These are phyloP conservation scores for Perizoma flavofasciatum DNA, from an alignment of 2,888 invertebrate genomes.

Conservation along the genomic window DNA sequence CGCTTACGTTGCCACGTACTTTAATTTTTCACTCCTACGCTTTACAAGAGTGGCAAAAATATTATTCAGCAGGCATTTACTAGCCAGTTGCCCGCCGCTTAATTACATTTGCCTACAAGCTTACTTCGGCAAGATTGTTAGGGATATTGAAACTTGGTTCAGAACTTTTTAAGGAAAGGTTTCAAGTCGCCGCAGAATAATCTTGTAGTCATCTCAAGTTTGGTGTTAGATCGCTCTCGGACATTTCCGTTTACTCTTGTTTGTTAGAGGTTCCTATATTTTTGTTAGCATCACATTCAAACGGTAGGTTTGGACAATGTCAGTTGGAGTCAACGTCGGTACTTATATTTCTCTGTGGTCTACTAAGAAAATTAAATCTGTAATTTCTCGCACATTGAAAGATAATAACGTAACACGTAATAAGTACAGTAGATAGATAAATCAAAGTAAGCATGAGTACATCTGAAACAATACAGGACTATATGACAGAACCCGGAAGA, in stretches of 20 bases:
- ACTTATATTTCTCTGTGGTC: too few relatives aligned
- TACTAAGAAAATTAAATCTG: too few relatives aligned
- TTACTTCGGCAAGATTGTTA: constrained; percentile 17
- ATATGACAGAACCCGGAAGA: constrained; percentile 17
- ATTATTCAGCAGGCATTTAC: constrained; percentile 36
- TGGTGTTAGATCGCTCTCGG: constrained; percentile 1
- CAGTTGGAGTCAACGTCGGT: too few relatives aligned
- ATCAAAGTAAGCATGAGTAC: constrained; percentile 4
- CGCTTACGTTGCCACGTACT: constrained; percentile 24
- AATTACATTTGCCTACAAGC: constrained; percentile 18
- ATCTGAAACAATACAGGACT: constrained; percentile 12
- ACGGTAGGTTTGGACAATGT: too few relatives aligned
- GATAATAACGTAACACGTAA: constrained; percentile 27
- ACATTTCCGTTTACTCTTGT: constrained; percentile 1
- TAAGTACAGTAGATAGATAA: constrained; percentile 8
- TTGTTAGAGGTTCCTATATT: constrained; percentile 1
- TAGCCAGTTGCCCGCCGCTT: constrained; percentile 34
- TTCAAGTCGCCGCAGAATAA: constrained; percentile 3
- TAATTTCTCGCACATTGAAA: neutral
- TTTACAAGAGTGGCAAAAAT: constrained; percentile 38
- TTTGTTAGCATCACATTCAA: too few relatives aligned
- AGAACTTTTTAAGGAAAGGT: constrained; percentile 9
- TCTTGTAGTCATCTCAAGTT: constrained; percentile 8
- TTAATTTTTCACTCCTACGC: constrained; percentile 42
- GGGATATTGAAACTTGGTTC: constrained; percentile 19